Evolutionary conservation across 2,113 vertebrate species (phyloP).

Genomic region (Percopsis transmontana): DNA sequence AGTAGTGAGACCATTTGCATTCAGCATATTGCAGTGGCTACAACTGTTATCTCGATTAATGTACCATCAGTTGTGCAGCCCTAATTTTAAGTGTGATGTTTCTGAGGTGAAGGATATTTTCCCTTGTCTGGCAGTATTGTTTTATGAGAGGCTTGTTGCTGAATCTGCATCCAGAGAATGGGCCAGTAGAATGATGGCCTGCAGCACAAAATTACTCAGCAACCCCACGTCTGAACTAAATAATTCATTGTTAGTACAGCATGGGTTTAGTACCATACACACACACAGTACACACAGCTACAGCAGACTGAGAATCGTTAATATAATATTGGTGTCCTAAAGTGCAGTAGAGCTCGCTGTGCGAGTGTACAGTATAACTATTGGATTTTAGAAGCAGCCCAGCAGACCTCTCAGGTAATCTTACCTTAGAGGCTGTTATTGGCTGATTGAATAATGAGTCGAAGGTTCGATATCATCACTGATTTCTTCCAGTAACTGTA

Average conservation of each 20-base stretch:
- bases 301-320: not conserved
- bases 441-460: not conserved
- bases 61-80: too few species aligned
- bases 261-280: not conserved
- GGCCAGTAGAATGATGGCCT: not conserved
- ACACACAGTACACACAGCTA: conserved; percentile 4
- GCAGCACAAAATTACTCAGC: conserved; percentile 43
- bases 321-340: not conserved
- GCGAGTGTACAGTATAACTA: not conserved
- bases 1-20: too few species aligned
- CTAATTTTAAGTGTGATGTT: not conserved
- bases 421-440: conserved; percentile 4
- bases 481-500: too few species aligned
- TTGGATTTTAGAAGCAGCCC: not conserved
- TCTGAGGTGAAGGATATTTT: conserved; percentile 9
- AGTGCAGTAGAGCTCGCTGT: not conserved
- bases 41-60: too few species aligned
- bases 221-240: conserved; percentile 22
- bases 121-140: not conserved
- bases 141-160: conserved; percentile 6
- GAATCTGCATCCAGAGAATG: conserved; percentile 1
- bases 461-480: too few species aligned
- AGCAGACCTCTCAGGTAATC: not conserved
- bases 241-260: conserved; percentile 36
- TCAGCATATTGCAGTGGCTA: not conserved